Evolutionary conservation across 2,888 invertebrate species (phyloP), one percentile per base, ranked within the genome.

Genomic region (Toxonevra muliebris): DNA sequence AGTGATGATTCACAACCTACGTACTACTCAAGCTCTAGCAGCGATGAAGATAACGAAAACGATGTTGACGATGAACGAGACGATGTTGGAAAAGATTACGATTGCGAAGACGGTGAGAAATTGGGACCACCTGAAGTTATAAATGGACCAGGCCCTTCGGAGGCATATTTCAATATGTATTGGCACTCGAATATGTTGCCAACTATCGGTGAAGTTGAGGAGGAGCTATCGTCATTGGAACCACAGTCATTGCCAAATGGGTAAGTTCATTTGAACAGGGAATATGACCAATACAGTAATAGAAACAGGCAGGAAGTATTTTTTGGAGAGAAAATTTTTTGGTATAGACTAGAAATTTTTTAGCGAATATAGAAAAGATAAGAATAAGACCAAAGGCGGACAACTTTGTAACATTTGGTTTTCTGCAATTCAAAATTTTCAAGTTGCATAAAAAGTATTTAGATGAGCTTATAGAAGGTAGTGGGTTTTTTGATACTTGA

Each of bases 171-270:
- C 68, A 86, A 86, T 72, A 76, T 84, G 73, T 85, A 82, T 60
- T 86, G 85, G 85, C 84, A 84, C 65, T 81, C 85, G n/a, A 84
- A 82, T 73, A 83, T 84, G 83, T 65, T 85, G 74, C 86, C 85
- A 8, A 86, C 85, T 13, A 86, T 86, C 64, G 85, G 85, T 0
- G 85, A 85, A 69, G 85, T 85, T 0, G 85, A 86, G 67, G 85
- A 86, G 69, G 85, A 86, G 71, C 81, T 82, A 67, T 85, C 86
- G 1, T 86, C 85, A 5, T 66, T 86, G 71, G 86, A 86, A 66
- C 78, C 77, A 7, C 84, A 80, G 54, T 77, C 83, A 2, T 45
- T 82, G 65, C 76, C 70, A 52, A 83, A 82, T 76, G 84, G 83
- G 83, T 83, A 57, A 82, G 83, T 78, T 50, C 11, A 15, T 48